Evolutionary conservation across 2,888 invertebrate species (phyloP), one percentile per base, ranked within the genome.

Genomic region (Cephus rjabovi): DNA sequence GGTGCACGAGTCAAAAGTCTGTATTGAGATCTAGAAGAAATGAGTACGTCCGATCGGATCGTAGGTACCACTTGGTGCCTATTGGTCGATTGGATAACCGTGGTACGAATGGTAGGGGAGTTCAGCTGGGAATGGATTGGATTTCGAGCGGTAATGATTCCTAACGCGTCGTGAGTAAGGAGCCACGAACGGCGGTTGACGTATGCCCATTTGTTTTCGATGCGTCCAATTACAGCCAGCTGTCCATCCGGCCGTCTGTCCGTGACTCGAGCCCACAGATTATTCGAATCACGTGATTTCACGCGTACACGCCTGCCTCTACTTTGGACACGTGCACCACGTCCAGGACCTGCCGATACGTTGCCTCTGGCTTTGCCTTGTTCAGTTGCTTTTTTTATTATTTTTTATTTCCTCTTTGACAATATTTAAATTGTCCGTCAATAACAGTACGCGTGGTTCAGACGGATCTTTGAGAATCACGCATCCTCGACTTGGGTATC

Each of bases 251-350:
- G 77, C 78, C 56, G 71, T 76, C 77, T 74, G 77, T 77, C 78
- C 81, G 81, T 81, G 78, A 75, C 76, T 35, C 73, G 77, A 79
- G 80, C 77, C 79, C 84, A 79, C 78, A 76, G 79, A 79, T 84
- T 82, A 82, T 81, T 78, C 81, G 77, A 83, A 83, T 85, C 81
- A 81, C 80, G 85, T 81, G 83, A 85, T 85, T 84, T 82, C 83
- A 84, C 82, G 84, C 81, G 80, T 80, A 81, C 80, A 82, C 71
- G 71, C 71, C 33, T 34, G 33, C 31, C 33, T 71, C 12, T 31
- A 34, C 71, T 71, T 34, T 34, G 71, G 71, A 71, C 71, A 71
- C 71, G 71, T 71, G 71, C 71, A 71, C 71, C 33, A 31, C 71
- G 71, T 71, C 71, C 12, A 71, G 71, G 56, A 23, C 56, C 56